Percentiles rank a stretch among this genome's conserved stretches.
phyloP scores from a whole-genome alignment of 2,888 invertebrate genomes.

The Drosophila meridionalis region DNA sequence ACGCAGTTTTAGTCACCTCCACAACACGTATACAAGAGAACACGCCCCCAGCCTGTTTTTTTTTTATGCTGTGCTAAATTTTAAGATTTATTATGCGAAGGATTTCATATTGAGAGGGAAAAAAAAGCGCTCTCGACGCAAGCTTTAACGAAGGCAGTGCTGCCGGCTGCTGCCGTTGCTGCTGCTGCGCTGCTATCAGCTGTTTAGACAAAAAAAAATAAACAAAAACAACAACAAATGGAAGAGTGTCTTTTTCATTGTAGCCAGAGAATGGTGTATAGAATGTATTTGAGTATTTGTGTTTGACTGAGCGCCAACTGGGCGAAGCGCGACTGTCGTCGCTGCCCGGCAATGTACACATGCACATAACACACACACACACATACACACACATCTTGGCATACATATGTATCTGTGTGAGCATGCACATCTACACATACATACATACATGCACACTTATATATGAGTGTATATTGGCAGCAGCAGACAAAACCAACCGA shows the following conservation, averaged over 20 bases:
- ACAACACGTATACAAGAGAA: constrained; percentile 14
- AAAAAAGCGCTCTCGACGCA: constrained; percentile 18
- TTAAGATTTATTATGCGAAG: constrained; percentile 30
- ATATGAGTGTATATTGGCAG: constrained; percentile 44
- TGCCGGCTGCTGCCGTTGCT: constrained; percentile 14
- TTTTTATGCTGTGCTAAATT: constrained; percentile 7
- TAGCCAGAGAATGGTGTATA: constrained; percentile 28
- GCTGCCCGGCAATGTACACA: constrained; percentile 38
- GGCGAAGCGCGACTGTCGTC: constrained; percentile 57
- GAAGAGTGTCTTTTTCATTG: constrained; percentile 46
- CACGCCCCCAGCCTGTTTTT: constrained; percentile 14
- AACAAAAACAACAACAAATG: constrained; percentile 9
- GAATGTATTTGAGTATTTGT: constrained; percentile 41
- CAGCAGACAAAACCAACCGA: constrained; percentile 56
- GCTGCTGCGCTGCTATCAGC: constrained; percentile 46
- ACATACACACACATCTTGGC: constrained; percentile 11
- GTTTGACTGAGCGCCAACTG: constrained; percentile 71
- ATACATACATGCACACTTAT: constrained; percentile 1
- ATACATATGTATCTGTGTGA: constrained; percentile 10
- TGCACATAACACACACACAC: constrained; percentile 12
- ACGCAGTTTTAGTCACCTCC: constrained; percentile 50
- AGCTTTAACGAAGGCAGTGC: constrained; percentile 19
- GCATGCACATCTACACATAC: constrained; percentile 13
- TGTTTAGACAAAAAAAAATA: constrained; percentile 39
- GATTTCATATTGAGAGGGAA: constrained; percentile 2